Base-by-base conservation (phyloP, 2,113 vertebrate genomes). In the Malaclemys terrapin region DNA sequence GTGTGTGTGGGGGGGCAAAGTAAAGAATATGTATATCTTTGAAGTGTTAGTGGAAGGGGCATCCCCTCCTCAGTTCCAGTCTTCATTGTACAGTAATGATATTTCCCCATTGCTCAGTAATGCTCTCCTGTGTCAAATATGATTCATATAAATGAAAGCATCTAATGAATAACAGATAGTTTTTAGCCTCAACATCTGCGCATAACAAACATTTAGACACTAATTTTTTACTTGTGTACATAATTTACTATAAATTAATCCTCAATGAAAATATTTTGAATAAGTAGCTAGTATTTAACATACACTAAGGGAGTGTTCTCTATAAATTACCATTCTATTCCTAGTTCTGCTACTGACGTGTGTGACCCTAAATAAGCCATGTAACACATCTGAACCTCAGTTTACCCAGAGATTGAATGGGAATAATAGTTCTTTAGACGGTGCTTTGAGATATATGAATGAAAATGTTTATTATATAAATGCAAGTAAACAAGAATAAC, bases 261-360 rank as follows among this genome's bases (percentile, higher is more conserved):
- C 24, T 65, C 49, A 53, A 11, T 35, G 84, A 81, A 84, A 81
- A 45, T 82, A 19, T 79, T n/a, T 84, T 90, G 92, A 95, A 93
- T 79, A 62, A 92, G 88, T 80, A 72, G 85, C 85, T 90, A 59
- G 38, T 75, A 47, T 62, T 84, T 91, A 91, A 47, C 75, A 89
- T 54, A 35, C 17, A 16, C 31, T 76, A 3, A 69, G 38, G 59
- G 42, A 91, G 7, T 53, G 11, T 13, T 19, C 80, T 53, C 24
- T 52, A 53, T 0, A 0, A 86, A 20, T 2, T 42, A 65, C 10
- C 50, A 8, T 50, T 7, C 25, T 19, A 47, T 78, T 45, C 25
- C 17, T 29, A 45, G 38, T 75, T 59, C 45, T 4, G 65, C 19
- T 13, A 80, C 42, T 8, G 16, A 35, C 22, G 38, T 8, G 54